Evolutionary conservation across 1,140 invertebrate genomes (phyloP), one percentile per base, ranked within the genome.

Genomic region (Achatina immaculata): DNA sequence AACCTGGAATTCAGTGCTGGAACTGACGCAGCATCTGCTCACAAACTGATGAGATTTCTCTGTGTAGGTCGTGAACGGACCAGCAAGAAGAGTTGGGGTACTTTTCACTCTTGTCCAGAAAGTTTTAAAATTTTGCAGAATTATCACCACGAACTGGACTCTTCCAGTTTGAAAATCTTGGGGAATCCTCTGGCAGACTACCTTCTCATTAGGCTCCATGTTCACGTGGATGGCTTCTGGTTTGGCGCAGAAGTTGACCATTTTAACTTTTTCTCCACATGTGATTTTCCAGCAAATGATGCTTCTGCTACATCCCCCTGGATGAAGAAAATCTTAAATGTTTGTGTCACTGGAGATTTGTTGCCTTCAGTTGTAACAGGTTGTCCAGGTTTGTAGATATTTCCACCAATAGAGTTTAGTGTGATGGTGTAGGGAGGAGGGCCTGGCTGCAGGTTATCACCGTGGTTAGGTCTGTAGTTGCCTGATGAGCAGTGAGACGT

Each of bases 181-280:
- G n/a, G 75, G 75, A 9, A 55, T 77, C 75, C 75, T 62, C 51
- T 65, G 58, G 38, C 75, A 77, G 14, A 62, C 34, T 48, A 77
- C 55, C 31, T 77, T 58, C 9, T 9, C 7, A 21, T 77, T 77
- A 55, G 48, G 51, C 24, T 31, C n/a, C 7, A 31, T 31, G 36
- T 77, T 48, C 6, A 6, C 40, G 55, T 77, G 48, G 11, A 31
- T 65, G 2, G 42, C 55, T 16, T 55, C 75, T 14, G 19, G 24
- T 34, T 55, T 45, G 24, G 42, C 45, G 43, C 72, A 75, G 72
- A 48, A 75, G 45, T 40, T 75, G 4, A 75, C 72, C 6, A 19
- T 45, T 11, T 75, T 14, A 21, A 40, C 72, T 14, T 71, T 6
- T 16, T 34, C 40, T 19, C 31, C 40, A 34, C 72, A 75, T 7